These are phyloP conservation scores for Microcebus griseorufus DNA, from an alignment of 2,113 vertebrate species.

Conservation along the genomic window DNA sequence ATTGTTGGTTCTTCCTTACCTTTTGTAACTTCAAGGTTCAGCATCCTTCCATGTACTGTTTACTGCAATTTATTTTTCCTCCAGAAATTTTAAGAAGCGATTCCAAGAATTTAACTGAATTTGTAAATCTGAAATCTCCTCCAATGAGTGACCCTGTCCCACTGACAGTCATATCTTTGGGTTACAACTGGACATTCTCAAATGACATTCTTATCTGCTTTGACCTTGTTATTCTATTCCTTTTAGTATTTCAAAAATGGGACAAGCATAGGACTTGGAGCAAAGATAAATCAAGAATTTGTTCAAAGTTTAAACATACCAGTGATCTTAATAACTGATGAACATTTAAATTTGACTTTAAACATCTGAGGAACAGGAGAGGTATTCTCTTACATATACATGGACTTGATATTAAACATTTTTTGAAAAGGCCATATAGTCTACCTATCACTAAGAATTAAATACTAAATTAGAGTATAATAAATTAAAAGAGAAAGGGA, in stretches of 20 bases:
- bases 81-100: neutral
- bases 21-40: neutral
- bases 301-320: neutral
- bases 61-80: neutral
- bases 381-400: neutral
- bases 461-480: neutral
- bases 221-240: neutral
- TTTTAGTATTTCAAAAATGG: neutral
- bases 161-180: neutral
- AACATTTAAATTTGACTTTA: constrained; percentile 22
- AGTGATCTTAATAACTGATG: neutral
- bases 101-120: neutral
- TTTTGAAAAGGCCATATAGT: neutral
- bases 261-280: neutral
- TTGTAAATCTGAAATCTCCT: neutral
- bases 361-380: neutral
- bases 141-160: neutral
- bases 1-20: neutral
- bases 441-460: neutral
- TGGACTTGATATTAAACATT: neutral
- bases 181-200: neutral
- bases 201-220: neutral
- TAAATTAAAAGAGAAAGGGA: neutral
- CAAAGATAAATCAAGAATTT: neutral
- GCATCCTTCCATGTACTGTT: neutral